A percentile compares a stretch with the other conserved stretches of the same genome.
Conservation (phyloP, 2,888 invertebrate species). For the Allacma fusca region DNA sequence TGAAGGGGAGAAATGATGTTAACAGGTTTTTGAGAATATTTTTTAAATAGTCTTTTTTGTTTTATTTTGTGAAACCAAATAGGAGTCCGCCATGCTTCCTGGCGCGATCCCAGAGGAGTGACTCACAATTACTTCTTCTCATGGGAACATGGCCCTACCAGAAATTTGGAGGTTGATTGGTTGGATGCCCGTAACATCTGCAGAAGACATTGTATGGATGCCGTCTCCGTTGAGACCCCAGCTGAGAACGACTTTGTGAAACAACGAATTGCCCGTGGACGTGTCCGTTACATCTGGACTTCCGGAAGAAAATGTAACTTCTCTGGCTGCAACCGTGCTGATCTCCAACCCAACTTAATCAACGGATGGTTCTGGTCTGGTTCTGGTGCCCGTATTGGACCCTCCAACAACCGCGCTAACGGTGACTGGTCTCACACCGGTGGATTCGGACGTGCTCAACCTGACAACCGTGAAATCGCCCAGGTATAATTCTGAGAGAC, state of each 20-base stretch:
- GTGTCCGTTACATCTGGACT: constrained; percentile 90
- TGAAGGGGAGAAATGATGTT: too few relatives aligned
- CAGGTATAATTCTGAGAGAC: constrained; percentile 53
- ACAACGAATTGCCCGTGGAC: constrained; percentile 74
- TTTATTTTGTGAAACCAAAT: too few relatives aligned
- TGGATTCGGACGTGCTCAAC: constrained; percentile 86
- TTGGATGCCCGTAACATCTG: constrained; percentile 89
- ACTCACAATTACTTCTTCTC: constrained; percentile 92
- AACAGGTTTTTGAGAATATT: too few relatives aligned
- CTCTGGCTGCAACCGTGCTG: constrained; percentile 81
- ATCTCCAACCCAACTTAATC: constrained; percentile 84
- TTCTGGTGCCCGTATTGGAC: constrained; percentile 83
- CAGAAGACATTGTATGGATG: constrained; percentile 92
- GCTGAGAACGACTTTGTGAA: constrained; percentile 90
- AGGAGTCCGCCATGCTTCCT: constrained; percentile 88
- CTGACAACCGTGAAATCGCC: constrained; percentile 81
- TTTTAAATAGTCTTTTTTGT: too few relatives aligned
- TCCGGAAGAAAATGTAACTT: constrained; percentile 91
- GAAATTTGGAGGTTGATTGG: constrained; percentile 87
- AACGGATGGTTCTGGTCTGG: constrained; percentile 95
- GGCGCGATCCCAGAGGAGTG: constrained; percentile 88
- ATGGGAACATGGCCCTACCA: constrained; percentile 80
- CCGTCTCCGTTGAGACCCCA: constrained; percentile 86
- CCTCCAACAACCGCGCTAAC: constrained; percentile 86
- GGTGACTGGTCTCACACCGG: constrained; percentile 92